Evolutionary conservation across 1,140 invertebrate genomes (phyloP).

Genomic region (Leptinotarsa texana): DNA sequence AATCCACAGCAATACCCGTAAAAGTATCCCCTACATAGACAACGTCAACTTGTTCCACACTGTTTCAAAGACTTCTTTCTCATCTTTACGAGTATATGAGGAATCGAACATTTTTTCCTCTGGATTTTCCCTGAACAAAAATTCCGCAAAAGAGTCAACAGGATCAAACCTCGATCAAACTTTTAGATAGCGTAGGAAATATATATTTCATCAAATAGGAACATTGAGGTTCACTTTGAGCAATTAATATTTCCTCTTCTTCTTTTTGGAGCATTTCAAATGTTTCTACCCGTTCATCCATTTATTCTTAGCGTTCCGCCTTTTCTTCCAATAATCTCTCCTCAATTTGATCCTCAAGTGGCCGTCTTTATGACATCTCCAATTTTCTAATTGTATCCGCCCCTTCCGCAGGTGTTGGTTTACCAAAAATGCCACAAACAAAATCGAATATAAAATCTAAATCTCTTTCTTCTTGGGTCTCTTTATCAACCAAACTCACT

Average conservation of each 20-base stretch:
- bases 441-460: conserved; percentile 34
- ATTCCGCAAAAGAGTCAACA: conserved; percentile 66
- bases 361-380: conserved; percentile 55
- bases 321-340: conserved; percentile 43
- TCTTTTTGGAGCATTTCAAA: conserved; percentile 69
- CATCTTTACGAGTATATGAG: conserved; percentile 45
- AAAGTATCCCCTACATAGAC: too few relatives aligned
- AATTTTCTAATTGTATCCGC: conserved; percentile 55
- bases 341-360: conserved; percentile 55
- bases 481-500: conserved; percentile 53
- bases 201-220: conserved; percentile 74
- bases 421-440: conserved; percentile 52
- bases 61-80: conserved; percentile 37
- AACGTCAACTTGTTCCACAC: conserved; percentile 9
- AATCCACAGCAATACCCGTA: too few relatives aligned
- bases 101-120: conserved; percentile 55
- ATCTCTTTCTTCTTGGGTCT: conserved; percentile 23
- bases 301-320: conserved; percentile 55
- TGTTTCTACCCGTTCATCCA: conserved; percentile 63
- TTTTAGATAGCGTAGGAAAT: conserved; percentile 72
- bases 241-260: conserved; percentile 69
- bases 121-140: conserved; percentile 53
- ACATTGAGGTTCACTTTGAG: conserved; percentile 68
- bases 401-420: conserved; percentile 57
- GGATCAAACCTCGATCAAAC: conserved; percentile 75